Conservation (phyloP, 2,888 invertebrate genomes). For the Aphidoletes aphidimyza region DNA sequence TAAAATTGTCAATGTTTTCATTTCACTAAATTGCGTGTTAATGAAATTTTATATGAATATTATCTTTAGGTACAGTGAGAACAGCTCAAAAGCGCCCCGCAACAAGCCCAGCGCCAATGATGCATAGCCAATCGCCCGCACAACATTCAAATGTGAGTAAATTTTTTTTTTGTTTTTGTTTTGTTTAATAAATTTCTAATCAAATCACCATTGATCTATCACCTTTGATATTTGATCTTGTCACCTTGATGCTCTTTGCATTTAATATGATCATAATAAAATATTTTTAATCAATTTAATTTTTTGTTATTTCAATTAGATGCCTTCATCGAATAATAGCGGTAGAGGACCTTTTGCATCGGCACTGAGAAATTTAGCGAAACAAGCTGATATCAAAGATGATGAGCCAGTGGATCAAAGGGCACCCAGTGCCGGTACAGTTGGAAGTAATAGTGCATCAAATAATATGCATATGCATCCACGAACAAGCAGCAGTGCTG, state of each 20-base stretch:
- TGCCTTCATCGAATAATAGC: conserved; percentile 56
- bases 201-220: no score
- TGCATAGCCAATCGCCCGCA: conserved; percentile 60
- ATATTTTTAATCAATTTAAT: no score
- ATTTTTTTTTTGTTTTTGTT: conserved; percentile 61
- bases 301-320: neutral
- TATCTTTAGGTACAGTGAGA: conserved; percentile 62
- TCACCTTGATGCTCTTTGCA: no score
- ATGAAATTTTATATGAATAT: neutral
- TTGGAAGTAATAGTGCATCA: conserved; percentile 59
- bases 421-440: neutral
- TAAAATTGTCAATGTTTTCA: no score
- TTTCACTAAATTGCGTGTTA: no score
- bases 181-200: no score
- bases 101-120: conserved; percentile 65
- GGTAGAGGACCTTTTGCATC: conserved; percentile 85
- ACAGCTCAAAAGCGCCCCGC: conserved; percentile 65
- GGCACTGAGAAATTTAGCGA: conserved; percentile 88
- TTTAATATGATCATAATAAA: no score
- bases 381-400: conserved; percentile 85
- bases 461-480: conserved; percentile 49
- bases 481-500: conserved; percentile 57
- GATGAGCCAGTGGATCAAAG: conserved; percentile 67
- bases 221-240: no score
- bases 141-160: conserved; percentile 60